phyloP scores from a whole-genome alignment of 2,888 invertebrate species.

The Miltochrista miniata region DNA sequence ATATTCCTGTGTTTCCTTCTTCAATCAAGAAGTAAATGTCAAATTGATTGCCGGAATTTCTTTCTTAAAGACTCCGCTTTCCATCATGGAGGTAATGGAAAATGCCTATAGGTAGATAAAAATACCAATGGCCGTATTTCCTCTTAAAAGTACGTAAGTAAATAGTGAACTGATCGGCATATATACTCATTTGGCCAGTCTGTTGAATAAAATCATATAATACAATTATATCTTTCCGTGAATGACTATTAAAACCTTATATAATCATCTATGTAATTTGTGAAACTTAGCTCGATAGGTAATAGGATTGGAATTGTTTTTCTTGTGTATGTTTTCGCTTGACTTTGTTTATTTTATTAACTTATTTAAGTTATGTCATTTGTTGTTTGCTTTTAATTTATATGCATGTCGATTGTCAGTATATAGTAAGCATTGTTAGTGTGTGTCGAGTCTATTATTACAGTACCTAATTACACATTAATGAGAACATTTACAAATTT shows the following conservation, averaged over 20 bases:
- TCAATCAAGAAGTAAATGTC: too few relatives aligned
- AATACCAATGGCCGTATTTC: too few relatives aligned
- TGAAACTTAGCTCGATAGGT: slow-evolving; percentile 24
- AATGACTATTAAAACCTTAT: not conserved
- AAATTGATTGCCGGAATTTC: too few relatives aligned
- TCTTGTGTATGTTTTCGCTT: slow-evolving; percentile 65
- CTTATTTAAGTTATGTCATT: slow-evolving; percentile 64
- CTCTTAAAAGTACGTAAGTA: too few relatives aligned
- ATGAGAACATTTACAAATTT: not conserved
- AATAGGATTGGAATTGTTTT: slow-evolving; percentile 46
- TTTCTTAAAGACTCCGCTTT: too few relatives aligned
- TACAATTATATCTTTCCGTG: slow-evolving; percentile 21
- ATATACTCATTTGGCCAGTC: too few relatives aligned
- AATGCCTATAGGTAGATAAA: too few relatives aligned
- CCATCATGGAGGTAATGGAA: too few relatives aligned
- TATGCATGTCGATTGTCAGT: slow-evolving; percentile 57
- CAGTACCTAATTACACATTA: slow-evolving; percentile 15
- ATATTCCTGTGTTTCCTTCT: too few relatives aligned
- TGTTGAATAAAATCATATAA: too few relatives aligned
- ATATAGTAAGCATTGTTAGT: slow-evolving; percentile 50
- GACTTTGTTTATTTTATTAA: slow-evolving; percentile 70
- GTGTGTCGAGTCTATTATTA: slow-evolving; percentile 43
- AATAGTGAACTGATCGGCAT: too few relatives aligned
- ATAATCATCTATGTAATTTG: slow-evolving; percentile 8
- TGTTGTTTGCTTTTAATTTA: slow-evolving; percentile 71